These are phyloP conservation scores for Archips xylosteana DNA, from an alignment of 2,888 invertebrate genomes.

Conservation along the genomic window DNA sequence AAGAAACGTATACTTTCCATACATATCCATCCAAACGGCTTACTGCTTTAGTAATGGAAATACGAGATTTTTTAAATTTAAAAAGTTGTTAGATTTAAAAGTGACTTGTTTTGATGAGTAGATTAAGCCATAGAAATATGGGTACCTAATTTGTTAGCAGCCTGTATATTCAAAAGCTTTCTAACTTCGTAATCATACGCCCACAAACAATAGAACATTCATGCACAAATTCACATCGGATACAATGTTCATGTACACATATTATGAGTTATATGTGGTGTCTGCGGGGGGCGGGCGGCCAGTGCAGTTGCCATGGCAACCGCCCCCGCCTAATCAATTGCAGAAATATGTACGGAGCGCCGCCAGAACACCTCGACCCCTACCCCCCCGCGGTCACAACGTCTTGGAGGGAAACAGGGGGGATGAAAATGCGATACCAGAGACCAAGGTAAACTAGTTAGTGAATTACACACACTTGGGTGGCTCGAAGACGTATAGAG, in stretches of 20 bases:
- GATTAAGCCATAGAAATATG: too few relatives aligned
- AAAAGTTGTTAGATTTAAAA: too few relatives aligned
- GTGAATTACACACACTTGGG: constrained; percentile 66
- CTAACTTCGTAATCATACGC: not conserved
- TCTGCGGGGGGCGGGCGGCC: constrained; percentile 48
- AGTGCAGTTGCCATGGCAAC: constrained; percentile 74
- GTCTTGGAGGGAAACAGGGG: constrained; percentile 43
- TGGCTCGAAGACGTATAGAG: constrained; percentile 76
- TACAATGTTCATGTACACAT: constrained; percentile 49
- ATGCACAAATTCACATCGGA: constrained; percentile 5
- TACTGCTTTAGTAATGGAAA: too few relatives aligned
- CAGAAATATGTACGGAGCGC: constrained; percentile 81
- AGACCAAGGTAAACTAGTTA: constrained; percentile 57
- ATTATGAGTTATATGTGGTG: constrained; percentile 55
- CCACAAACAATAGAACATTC: constrained; percentile 18
- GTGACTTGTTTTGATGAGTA: too few relatives aligned
- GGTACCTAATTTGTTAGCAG: too few relatives aligned
- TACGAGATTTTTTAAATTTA: too few relatives aligned
- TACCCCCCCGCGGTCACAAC: constrained; percentile 50
- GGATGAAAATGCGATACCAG: constrained; percentile 50
- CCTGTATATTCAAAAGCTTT: too few relatives aligned
- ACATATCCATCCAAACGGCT: too few relatives aligned
- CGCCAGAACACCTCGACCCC: constrained; percentile 57
- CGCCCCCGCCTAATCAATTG: constrained; percentile 86
- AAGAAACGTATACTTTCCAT: too few relatives aligned